Conservation (phyloP, 2,797 vertebrate genomes). For the Simalia tracyae region DNA sequence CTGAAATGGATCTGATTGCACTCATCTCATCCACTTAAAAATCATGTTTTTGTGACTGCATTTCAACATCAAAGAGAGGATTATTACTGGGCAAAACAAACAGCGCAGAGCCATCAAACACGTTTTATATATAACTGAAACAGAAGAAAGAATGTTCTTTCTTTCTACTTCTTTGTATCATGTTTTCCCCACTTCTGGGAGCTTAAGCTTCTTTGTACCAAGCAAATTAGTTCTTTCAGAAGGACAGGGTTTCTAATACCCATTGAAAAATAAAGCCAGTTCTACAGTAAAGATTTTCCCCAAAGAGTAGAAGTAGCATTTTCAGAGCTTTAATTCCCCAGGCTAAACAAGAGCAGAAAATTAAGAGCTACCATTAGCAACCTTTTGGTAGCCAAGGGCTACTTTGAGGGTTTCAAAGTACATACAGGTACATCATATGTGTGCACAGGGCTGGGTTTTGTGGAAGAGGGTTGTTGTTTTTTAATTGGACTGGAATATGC, state of each 20-base stretch:
- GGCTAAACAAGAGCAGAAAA: neutral
- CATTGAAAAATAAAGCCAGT: neutral
- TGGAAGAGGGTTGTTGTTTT: neutral
- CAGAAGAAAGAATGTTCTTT: neutral
- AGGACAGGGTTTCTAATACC: no score
- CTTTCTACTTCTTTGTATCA: neutral
- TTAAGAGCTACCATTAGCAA: neutral
- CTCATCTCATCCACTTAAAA: neutral
- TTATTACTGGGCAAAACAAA: constrained; percentile 9
- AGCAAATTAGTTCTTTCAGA: neutral
- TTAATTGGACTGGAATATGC: neutral
- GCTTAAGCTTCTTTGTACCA: neutral
- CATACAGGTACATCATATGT: neutral
- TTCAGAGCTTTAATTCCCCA: neutral
- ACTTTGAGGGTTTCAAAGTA: neutral
- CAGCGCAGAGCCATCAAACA: neutral
- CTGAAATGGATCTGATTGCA: neutral
- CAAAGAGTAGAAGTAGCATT: neutral
- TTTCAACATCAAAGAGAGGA: neutral
- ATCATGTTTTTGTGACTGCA: neutral
- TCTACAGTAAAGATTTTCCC: neutral
- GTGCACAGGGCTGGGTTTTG: neutral
- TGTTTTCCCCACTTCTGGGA: neutral
- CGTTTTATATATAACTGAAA: neutral
- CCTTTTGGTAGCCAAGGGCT: neutral